Evolutionary conservation across 2,797 vertebrate species (phyloP), one percentile per base, ranked within the genome.

Genomic region (Enteromius treurensis): DNA sequence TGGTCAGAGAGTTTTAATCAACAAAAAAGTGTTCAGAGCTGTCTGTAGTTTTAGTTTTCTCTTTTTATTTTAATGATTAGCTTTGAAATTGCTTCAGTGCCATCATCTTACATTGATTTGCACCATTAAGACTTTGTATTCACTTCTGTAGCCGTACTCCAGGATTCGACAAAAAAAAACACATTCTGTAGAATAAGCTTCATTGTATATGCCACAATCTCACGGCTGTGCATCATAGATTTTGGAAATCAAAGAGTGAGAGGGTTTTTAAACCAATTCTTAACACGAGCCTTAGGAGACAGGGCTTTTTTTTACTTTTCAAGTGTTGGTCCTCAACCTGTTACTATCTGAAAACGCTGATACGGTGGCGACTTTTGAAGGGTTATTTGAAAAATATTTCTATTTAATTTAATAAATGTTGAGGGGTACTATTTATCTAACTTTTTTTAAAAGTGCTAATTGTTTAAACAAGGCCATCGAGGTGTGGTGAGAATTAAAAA

Each of bases 91-190:
- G 95, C 95, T 96, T 91, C 91, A 94, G 95, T 94, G 95, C 95
- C 96, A 96, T 96, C 94, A 95, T 92, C 86, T 95, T 93, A 92
- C 91, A 94, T 93, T 94, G 93, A 94, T 94, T 93, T 90, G 90
- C 94, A 92, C 94, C 84, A 69, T 94, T 80, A 93, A 92, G 89
- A 93, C 86, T 89, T 91, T 88, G 93, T 91, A 91, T 94, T 95
- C 94, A 89, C 90, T 90, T 91, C 92, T 75, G 69, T 84, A 90
- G 74, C 87, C 88, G 65, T 87, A 89, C 64, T 80, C 84, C 88
- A 86, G 73, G 75, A 84, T 71, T 89, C 75, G 84, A 84, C 83
- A 88, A 82, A 49, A 37, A 37, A 88, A 82, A 26, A 26, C 26
- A 88, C 47, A 74, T 84, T 87, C 84, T 89, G 83, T 86, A 85